phyloP scores from a whole-genome alignment of 2,888 invertebrate genomes.

The Polydrusus pterygomalis region DNA sequence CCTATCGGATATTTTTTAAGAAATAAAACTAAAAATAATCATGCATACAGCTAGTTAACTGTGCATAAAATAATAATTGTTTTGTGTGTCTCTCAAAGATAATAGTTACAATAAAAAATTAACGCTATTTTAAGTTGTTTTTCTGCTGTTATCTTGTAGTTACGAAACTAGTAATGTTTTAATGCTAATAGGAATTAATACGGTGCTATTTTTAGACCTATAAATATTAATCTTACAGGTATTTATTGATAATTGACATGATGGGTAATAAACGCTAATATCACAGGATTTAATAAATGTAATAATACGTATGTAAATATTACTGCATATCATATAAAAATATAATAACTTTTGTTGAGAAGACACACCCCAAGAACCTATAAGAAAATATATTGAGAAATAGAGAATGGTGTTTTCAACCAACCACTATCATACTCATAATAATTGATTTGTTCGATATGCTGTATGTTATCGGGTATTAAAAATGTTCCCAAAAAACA shows the following conservation, averaged over 20 bases:
- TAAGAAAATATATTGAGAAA: too few relatives aligned
- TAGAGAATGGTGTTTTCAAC: too few relatives aligned
- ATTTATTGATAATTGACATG: background rate
- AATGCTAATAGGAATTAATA: slow-evolving; percentile 11
- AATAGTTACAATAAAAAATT: background rate
- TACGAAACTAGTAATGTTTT: slow-evolving; percentile 2
- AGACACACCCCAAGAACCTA: too few relatives aligned
- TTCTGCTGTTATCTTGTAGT: background rate
- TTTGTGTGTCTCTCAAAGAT: slow-evolving; percentile 16
- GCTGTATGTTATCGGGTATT: too few relatives aligned
- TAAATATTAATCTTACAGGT: background rate
- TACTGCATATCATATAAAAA: too few relatives aligned
- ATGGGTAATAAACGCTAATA: background rate
- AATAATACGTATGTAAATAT: too few relatives aligned
- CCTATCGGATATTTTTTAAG: too few relatives aligned
- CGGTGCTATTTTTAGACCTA: background rate
- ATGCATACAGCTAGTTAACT: background rate
- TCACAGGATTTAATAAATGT: background rate
- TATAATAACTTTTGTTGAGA: too few relatives aligned
- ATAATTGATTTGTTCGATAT: too few relatives aligned
- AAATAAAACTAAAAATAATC: background rate
- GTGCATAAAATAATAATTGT: background rate
- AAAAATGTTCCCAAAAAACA: background rate
- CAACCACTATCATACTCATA: too few relatives aligned
- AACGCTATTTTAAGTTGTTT: slow-evolving; percentile 14